phyloP scores from a whole-genome alignment of 2,113 vertebrate species.

The Lepidiolamprologus cunningtoni region DNA sequence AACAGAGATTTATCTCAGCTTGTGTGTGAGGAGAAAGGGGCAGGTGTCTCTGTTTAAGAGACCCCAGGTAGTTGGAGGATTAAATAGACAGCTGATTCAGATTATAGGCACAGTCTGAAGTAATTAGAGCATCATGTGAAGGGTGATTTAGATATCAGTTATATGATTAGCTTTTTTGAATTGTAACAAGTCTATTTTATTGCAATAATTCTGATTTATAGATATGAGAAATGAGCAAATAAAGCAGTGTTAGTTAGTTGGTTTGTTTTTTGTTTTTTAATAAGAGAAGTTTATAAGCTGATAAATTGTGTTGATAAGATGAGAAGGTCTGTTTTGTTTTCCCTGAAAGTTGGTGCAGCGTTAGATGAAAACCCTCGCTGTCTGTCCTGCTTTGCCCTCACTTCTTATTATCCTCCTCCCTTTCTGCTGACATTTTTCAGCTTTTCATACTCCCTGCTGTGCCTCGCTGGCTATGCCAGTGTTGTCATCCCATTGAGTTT shows the following conservation, averaged over 20 bases:
- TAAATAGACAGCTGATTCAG: neutral
- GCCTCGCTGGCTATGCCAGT: constrained; percentile 31
- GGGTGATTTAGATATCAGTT: neutral
- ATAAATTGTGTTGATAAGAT: neutral
- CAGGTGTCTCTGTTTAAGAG: neutral
- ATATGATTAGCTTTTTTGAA: neutral
- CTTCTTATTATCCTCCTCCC: neutral
- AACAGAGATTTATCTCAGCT: neutral
- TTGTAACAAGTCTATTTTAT: neutral
- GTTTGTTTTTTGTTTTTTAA: neutral
- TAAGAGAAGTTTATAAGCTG: neutral
- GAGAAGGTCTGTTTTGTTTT: neutral
- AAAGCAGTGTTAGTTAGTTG: neutral
- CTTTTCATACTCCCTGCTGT: constrained; percentile 33
- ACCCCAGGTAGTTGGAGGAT: neutral
- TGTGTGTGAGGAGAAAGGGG: neutral
- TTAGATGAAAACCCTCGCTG: neutral
- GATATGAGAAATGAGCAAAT: neutral
- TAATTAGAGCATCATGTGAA: neutral
- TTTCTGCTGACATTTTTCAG: constrained; percentile 39
- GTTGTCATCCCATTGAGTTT: constrained; percentile 48
- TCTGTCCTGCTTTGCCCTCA: neutral
- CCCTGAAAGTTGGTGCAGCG: neutral
- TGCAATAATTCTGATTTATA: neutral
- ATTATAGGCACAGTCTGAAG: neutral